phyloP scores from a whole-genome alignment of 2,113 vertebrate species.

The Oncorhynchus clarkii region DNA sequence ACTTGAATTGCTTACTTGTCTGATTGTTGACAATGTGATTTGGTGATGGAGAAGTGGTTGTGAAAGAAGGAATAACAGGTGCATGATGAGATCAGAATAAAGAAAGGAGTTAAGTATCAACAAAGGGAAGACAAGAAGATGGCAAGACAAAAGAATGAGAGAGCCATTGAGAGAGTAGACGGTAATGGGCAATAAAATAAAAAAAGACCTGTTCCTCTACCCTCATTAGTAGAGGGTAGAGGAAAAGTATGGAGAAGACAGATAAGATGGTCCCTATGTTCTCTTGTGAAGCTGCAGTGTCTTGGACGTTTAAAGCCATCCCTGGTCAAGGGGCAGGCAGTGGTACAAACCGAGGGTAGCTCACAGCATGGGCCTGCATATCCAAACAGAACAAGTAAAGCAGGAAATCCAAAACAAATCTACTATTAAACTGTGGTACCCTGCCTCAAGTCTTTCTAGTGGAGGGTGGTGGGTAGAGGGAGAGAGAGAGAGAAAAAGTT shows the following conservation, averaged over 20 bases:
- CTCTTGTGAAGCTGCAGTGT: constrained; percentile 4
- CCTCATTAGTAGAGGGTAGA: no score
- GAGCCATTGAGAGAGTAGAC: no score
- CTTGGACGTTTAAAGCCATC: no score
- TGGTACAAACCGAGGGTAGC: background rate
- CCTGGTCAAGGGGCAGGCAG: no score
- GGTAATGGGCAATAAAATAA: no score
- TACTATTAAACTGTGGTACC: constrained; percentile 17
- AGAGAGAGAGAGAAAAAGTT: no score
- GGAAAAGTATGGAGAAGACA: no score
- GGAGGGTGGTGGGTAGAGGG: background rate
- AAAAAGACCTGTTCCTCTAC: no score
- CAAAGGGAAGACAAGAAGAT: constrained; percentile 20
- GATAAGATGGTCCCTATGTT: constrained; percentile 5
- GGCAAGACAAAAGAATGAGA: background rate
- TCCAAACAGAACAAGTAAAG: constrained; percentile 51
- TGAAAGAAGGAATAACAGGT: background rate
- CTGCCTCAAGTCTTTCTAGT: constrained; percentile 17
- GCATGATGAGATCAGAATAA: constrained; percentile 6
- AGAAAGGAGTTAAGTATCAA: constrained; percentile 37
- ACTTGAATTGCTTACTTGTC: no score
- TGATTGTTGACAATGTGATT: no score
- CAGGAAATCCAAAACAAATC: constrained; percentile 56
- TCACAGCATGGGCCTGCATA: constrained; percentile 44
- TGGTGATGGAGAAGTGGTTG: constrained; percentile 13